These are phyloP conservation scores for Porites divaricata DNA, from an alignment of 92 coral and sea anemone species.

Conservation along the genomic window DNA sequence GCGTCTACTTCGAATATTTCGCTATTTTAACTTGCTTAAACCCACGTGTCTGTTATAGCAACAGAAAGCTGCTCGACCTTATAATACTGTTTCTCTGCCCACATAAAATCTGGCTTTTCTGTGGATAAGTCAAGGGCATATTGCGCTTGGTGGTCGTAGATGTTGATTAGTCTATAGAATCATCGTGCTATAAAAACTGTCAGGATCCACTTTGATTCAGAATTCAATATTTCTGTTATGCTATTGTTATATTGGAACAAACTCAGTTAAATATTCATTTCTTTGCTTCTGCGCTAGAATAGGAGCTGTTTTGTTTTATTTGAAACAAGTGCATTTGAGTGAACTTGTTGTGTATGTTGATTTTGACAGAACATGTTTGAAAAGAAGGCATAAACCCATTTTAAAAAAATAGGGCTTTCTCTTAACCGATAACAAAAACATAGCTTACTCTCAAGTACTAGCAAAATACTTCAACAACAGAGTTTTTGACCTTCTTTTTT, in stretches of 20 bases:
- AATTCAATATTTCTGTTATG: not conserved
- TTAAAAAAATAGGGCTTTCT: constrained; percentile 3
- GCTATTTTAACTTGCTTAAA: not conserved
- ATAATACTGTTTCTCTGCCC: constrained; percentile 12
- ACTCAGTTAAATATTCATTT: not conserved
- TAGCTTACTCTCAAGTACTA: constrained; percentile 1
- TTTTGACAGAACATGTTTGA: not conserved
- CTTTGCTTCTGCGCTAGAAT: not conserved
- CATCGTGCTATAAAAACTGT: not conserved
- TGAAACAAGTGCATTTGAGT: not conserved
- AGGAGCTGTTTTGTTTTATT: not conserved
- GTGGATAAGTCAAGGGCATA: not conserved
- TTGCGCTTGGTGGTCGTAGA: not conserved
- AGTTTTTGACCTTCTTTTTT: not conserved
- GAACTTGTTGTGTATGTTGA: not conserved
- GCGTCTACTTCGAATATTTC: constrained; percentile 13
- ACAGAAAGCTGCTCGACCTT: constrained; percentile 28
- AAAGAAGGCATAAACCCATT: constrained; percentile 14
- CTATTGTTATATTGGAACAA: not conserved
- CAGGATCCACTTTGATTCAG: not conserved
- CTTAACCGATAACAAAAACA: constrained; percentile 11
- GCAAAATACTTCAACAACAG: not conserved
- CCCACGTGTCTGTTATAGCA: constrained; percentile 53
- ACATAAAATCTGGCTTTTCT: not conserved
- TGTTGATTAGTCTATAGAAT: not conserved